Conservation (phyloP, 2,113 vertebrate species). For the Rana temporaria region DNA sequence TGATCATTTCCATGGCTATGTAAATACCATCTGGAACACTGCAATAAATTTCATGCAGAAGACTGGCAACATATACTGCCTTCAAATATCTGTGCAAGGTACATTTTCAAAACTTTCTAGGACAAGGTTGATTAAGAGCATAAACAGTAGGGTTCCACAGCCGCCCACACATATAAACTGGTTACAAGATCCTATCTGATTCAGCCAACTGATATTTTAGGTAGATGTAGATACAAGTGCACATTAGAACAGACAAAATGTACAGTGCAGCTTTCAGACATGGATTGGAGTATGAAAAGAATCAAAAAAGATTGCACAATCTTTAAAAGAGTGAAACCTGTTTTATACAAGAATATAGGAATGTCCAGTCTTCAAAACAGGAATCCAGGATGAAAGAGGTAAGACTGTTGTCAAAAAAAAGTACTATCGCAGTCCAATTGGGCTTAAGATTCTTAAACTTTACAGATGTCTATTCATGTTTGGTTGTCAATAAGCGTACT, state of each 20-base stretch:
- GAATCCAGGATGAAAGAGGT: slow-evolving; percentile 46
- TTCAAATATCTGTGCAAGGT: neutral
- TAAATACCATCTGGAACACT: slow-evolving; percentile 3
- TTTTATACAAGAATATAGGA: neutral
- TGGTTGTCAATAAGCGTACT: too few relatives aligned
- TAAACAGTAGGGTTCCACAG: neutral
- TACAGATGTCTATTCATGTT: neutral
- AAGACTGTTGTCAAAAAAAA: slow-evolving; percentile 35
- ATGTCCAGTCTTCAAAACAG: slow-evolving; percentile 41
- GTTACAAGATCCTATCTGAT: neutral
- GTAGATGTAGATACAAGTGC: neutral
- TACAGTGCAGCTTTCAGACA: slow-evolving; percentile 4
- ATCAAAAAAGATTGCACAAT: neutral
- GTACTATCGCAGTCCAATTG: slow-evolving; percentile 24
- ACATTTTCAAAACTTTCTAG: neutral
- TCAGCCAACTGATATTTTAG: neutral
- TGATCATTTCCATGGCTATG: neutral
- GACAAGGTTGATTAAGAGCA: neutral
- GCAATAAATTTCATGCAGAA: neutral
- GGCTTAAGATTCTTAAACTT: slow-evolving; percentile 7
- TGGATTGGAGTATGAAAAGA: neutral
- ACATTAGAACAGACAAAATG: neutral
- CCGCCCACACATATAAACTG: neutral
- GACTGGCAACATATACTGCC: too few relatives aligned
- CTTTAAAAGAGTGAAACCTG: neutral